phyloP scores from a whole-genome alignment of 2,113 vertebrate species.

The Parus major region DNA sequence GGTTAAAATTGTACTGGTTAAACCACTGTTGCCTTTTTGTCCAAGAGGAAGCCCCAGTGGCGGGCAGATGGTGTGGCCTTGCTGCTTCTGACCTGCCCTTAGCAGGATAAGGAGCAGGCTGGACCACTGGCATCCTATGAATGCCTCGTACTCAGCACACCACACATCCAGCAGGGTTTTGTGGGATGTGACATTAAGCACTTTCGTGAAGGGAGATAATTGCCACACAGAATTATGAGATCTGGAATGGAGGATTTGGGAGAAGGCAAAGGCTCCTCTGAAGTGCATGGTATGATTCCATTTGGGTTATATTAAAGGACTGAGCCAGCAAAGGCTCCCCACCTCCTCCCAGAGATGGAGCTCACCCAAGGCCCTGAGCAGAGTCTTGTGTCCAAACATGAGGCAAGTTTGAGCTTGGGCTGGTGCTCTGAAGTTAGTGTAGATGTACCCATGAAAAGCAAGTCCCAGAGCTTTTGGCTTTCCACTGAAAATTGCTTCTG shows the following conservation, averaged over 20 bases:
- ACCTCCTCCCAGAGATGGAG: not conserved
- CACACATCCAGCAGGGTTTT: not conserved
- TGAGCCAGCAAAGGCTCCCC: not conserved
- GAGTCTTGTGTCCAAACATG: conserved; percentile 17
- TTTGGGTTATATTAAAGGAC: not conserved
- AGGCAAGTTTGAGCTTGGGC: conserved; percentile 55
- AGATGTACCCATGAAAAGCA: not conserved
- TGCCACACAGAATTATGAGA: not conserved
- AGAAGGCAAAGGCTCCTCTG: not conserved
- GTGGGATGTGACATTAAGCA: not conserved
- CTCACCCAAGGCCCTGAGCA: conserved; percentile 33
- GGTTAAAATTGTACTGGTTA: not conserved
- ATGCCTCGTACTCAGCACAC: not conserved
- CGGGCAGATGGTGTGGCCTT: not conserved
- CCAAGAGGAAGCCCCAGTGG: not conserved
- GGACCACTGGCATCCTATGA: not conserved
- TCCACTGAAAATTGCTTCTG: not conserved
- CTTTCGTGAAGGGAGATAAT: not conserved
- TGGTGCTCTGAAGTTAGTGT: not conserved
- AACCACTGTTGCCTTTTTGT: not conserved
- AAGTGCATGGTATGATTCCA: not conserved
- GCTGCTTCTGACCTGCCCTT: not conserved
- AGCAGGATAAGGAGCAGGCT: not conserved
- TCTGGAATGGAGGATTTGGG: not conserved
- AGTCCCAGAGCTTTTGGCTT: not conserved